Base-by-base conservation (phyloP, 2,888 invertebrate genomes). In the Lasioglossum vierecki region DNA sequence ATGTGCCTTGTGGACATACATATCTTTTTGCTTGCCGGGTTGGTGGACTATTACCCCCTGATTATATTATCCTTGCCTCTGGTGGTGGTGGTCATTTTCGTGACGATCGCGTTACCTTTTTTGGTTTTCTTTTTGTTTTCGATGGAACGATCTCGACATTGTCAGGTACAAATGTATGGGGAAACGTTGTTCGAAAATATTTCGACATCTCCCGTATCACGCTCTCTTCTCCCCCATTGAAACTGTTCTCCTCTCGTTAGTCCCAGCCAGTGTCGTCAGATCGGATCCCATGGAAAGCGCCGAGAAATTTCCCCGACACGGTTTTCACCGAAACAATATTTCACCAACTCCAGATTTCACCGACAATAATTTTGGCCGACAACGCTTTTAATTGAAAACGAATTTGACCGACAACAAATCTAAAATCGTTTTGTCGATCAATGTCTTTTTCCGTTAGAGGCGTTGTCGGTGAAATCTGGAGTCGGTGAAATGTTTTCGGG, bases 1-100 rank as follows among this genome's bases (percentile, higher is more conserved):
- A 95, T 94, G 94, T 95, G 94, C 94, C 94, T 94, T 94, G 94
- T 95, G 95, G 94, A 94, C 84, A 90, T 89, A 91, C 77, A 88
- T 92, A 94, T 94, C 94, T 94, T 94, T 94, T 93, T 92, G 95
- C 95, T 95, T 95, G 93, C 93, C 92, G 95, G 95, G 95, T 94
- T 95, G 95, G 94, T 95, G 93, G 93, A 94, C 93, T 94, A 91
- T 94, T 63, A 93, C 91, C 94, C 94, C 92, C 94, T 90, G 91
- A 92, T 93, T 91, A 91, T 88, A 88, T 88, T 92, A 92, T 93
- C 73, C 94, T 93, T 88, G 92, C 91, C 77, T 57, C n/a, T 57
- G 68, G 92, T 94, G 94, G 92, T 94, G 94, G 92, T 93, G 94
- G 94, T 94, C 93, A 93, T 95, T 94, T 94, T 94, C 91, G 81